Evolutionary conservation across 1,140 invertebrate species (phyloP).

Genomic region (Antheraea mylitta): DNA sequence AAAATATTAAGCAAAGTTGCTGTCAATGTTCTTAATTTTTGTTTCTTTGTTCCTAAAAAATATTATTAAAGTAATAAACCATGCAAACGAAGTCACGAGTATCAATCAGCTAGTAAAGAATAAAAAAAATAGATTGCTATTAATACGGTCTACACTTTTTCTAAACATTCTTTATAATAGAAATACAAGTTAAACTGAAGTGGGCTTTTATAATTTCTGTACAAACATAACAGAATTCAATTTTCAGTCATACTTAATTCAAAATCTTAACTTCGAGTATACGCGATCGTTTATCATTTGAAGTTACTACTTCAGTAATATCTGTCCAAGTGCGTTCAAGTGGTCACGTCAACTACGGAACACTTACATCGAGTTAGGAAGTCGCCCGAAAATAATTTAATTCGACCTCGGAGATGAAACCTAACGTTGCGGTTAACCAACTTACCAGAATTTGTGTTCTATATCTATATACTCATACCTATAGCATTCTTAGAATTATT

Average conservation of each 20-base stretch:
- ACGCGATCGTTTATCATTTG: neutral
- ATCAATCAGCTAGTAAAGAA: no score
- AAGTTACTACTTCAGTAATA: neutral
- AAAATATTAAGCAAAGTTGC: no score
- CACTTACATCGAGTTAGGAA: slow-evolving; percentile 26
- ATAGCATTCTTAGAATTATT: neutral
- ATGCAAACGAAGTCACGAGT: no score
- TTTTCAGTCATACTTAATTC: neutral
- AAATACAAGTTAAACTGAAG: neutral
- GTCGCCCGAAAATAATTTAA: slow-evolving; percentile 28
- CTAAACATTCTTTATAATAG: no score
- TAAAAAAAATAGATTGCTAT: no score
- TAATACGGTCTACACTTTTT: no score
- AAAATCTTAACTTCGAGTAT: neutral
- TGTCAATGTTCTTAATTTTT: no score
- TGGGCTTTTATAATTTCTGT: no score
- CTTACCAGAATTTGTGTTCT: slow-evolving; percentile 8
- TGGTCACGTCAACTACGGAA: slow-evolving; percentile 20
- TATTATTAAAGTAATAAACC: no score
- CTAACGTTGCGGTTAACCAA: slow-evolving; percentile 11
- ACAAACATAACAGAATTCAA: no score
- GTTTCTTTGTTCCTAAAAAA: no score
- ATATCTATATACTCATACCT: neutral
- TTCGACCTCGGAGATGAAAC: slow-evolving; percentile 18
- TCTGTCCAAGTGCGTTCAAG: slow-evolving; percentile 7